phyloP scores from a whole-genome alignment of 2,888 invertebrate genomes.

The Himalopsyche kuldschensis region DNA sequence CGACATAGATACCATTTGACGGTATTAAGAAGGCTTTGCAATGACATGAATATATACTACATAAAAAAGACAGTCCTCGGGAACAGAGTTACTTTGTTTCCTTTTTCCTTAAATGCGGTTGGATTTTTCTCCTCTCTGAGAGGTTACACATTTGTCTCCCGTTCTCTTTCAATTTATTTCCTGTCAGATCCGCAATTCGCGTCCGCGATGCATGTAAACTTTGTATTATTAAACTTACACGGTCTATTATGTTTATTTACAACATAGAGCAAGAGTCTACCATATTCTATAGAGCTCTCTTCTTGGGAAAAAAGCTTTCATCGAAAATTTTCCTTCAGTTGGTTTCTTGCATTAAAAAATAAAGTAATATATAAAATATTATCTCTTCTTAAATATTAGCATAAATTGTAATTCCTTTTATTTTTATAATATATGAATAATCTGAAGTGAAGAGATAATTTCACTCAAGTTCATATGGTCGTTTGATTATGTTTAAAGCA shows the following conservation, averaged over 20 bases:
- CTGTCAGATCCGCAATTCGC: conserved; percentile 32
- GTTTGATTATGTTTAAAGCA: too few relatives aligned
- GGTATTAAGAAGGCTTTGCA: conserved; percentile 27
- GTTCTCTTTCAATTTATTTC: conserved; percentile 33
- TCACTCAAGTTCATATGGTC: too few relatives aligned
- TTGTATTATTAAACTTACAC: not conserved
- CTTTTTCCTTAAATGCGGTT: conserved; percentile 20
- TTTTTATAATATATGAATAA: too few relatives aligned
- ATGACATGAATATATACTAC: conserved; percentile 31
- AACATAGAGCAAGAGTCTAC: not conserved
- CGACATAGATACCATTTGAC: conserved; percentile 18
- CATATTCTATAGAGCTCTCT: not conserved
- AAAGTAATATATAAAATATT: too few relatives aligned
- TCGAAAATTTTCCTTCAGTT: too few relatives aligned
- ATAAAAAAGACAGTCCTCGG: conserved; percentile 10
- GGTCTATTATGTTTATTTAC: not conserved
- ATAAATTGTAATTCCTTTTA: too few relatives aligned
- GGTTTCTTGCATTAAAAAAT: too few relatives aligned
- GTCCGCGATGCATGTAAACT: conserved; percentile 20
- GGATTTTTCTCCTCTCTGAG: conserved; percentile 34
- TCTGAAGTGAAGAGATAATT: too few relatives aligned
- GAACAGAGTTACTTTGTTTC: not conserved
- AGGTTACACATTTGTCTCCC: conserved; percentile 32
- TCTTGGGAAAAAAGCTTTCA: too few relatives aligned
- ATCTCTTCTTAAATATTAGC: too few relatives aligned